Conservation (phyloP, 2,888 invertebrate genomes). For the Zygogramma bicolorata region DNA sequence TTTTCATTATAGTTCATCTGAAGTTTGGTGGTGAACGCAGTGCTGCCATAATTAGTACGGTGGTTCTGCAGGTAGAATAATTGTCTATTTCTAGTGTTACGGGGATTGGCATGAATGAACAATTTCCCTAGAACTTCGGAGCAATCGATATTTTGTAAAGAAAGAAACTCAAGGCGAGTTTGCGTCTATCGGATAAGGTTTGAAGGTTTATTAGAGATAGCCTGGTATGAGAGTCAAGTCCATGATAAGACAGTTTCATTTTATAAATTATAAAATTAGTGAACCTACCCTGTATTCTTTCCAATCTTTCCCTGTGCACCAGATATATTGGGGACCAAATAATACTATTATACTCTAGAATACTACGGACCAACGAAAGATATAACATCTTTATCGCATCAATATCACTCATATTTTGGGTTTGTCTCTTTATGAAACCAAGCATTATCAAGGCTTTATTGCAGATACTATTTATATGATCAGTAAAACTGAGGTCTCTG, state of each 20-base stretch:
- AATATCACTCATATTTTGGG: background rate
- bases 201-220: too few relatives aligned
- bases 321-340: constrained; percentile 1
- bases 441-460: background rate
- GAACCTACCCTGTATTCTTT: background rate
- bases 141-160: too few relatives aligned
- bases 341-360: constrained; percentile 1
- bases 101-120: too few relatives aligned
- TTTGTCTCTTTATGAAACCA: background rate
- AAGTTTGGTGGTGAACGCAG: too few relatives aligned
- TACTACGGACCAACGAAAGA: background rate
- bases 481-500: background rate
- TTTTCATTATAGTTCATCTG: too few relatives aligned
- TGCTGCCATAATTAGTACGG: too few relatives aligned
- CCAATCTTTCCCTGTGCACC: background rate
- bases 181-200: too few relatives aligned
- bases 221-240: background rate
- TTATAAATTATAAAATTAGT: constrained; percentile 10
- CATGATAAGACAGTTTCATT: background rate
- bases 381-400: background rate
- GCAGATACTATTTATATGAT: constrained; percentile 10
- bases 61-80: too few relatives aligned
- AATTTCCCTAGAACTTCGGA: too few relatives aligned
- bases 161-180: too few relatives aligned
- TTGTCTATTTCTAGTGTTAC: too few relatives aligned